Conservation (phyloP, 2,797 vertebrate species). For the Phoxinus dragarum region DNA sequence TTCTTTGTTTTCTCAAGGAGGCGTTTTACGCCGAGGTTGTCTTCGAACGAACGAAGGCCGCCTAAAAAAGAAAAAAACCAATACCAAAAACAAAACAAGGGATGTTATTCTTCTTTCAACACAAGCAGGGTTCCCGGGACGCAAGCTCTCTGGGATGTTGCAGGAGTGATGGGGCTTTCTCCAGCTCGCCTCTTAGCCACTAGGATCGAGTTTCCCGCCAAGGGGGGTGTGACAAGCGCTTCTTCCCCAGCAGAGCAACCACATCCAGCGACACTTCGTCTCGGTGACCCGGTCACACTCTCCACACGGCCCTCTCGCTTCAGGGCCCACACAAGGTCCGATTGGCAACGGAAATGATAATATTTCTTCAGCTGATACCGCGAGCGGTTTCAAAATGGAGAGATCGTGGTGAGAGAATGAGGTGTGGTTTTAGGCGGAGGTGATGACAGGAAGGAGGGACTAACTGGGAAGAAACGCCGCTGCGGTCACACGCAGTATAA, state of each 20-base stretch:
- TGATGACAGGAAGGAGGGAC: constrained; percentile 24
- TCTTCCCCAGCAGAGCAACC: constrained; percentile 35
- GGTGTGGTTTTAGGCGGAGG: constrained; percentile 41
- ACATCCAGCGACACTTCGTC: constrained; percentile 43
- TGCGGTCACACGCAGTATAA: not conserved
- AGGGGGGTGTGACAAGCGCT: constrained; percentile 23
- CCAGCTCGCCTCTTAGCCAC: constrained; percentile 45
- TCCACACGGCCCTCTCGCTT: constrained; percentile 14
- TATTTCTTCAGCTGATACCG: constrained; percentile 55
- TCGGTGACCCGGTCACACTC: constrained; percentile 37
- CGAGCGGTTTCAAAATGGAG: not conserved
- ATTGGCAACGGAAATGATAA: constrained; percentile 48
- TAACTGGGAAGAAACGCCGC: not conserved
- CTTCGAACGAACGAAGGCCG: constrained; percentile 33
- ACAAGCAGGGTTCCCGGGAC: constrained; percentile 54
- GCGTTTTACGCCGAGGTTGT: constrained; percentile 52
- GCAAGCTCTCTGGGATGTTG: constrained; percentile 45
- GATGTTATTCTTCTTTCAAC: constrained; percentile 43
- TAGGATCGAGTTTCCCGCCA: constrained; percentile 48
- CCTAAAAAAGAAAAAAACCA: constrained; percentile 24
- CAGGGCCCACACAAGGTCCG: constrained; percentile 20
- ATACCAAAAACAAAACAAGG: constrained; percentile 53
- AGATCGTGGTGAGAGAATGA: constrained; percentile 25
- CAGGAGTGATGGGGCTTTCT: constrained; percentile 17
- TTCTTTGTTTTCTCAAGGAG: constrained; percentile 62